These are phyloP conservation scores for Oreochromis niloticus DNA, from an alignment of 2,113 vertebrate genomes.

Conservation along the genomic window DNA sequence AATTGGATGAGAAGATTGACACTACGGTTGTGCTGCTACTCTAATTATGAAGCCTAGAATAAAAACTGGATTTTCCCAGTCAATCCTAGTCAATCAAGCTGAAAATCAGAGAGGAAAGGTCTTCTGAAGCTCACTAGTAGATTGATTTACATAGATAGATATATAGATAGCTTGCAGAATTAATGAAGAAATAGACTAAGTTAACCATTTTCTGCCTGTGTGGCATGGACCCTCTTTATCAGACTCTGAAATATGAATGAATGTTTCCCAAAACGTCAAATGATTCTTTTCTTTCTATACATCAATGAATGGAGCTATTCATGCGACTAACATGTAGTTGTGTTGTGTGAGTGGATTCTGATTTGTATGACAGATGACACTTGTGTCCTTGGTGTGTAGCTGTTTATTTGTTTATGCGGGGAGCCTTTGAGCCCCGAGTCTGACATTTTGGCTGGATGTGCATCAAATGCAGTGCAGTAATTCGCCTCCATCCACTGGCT, in stretches of 20 bases:
- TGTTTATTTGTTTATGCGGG: neutral
- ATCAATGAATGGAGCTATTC: neutral
- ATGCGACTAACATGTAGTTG: neutral
- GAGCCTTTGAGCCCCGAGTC: conserved; percentile 1
- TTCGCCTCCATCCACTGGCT: conserved; percentile 37
- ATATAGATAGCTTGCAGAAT: neutral
- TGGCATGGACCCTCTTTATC: neutral
- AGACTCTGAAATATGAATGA: neutral
- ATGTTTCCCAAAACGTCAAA: neutral
- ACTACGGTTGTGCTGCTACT: neutral
- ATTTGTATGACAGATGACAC: conserved; percentile 30
- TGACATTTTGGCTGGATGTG: conserved; percentile 40
- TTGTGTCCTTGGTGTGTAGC: conserved; percentile 34
- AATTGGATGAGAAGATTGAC: neutral
- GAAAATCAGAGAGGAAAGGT: neutral
- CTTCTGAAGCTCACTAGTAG: neutral
- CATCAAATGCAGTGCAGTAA: conserved; percentile 29
- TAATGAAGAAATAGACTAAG: neutral
- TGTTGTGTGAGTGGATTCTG: neutral
- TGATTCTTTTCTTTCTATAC: neutral
- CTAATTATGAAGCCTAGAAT: neutral
- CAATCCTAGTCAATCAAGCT: neutral
- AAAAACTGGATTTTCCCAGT: neutral
- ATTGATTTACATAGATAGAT: neutral
- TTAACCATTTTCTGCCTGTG: neutral